A percentile compares a stretch with the other conserved stretches of the same genome.
These are phyloP conservation scores for Hapalemur alaotrensis DNA, from an alignment of 2,797 vertebrate species.

Conservation along the genomic window DNA sequence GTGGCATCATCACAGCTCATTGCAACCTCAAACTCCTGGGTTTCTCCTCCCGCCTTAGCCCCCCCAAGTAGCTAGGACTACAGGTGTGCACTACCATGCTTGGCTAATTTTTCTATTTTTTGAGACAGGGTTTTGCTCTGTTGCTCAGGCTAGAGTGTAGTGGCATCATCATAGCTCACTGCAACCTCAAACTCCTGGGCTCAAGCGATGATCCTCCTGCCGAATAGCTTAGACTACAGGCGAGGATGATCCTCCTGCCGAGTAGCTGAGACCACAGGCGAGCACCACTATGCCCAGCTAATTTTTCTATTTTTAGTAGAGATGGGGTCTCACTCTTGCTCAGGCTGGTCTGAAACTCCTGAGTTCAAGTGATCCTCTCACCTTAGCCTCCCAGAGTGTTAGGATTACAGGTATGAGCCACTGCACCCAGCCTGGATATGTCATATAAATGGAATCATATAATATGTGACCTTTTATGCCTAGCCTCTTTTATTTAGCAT, in stretches of 20 bases:
- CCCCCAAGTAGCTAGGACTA: not conserved
- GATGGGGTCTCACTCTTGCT: not conserved
- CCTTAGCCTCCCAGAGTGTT: not conserved
- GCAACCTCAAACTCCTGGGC: not conserved
- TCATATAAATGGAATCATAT: not conserved
- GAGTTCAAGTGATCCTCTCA: not conserved
- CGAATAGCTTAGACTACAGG: not conserved
- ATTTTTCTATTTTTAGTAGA: not conserved
- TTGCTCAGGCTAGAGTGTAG: not conserved
- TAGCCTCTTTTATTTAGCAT: not conserved
- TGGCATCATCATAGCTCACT: not conserved
- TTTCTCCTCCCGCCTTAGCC: not conserved
- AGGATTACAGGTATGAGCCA: not conserved
- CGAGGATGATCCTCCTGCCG: rapidly evolving
- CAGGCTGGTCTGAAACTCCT: not conserved
- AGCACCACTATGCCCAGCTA: not conserved
- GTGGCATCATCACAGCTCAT: not conserved
- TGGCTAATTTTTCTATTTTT: not conserved
- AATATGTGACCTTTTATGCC: not conserved
- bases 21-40: not conserved
- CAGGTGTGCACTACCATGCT: too few relatives aligned
- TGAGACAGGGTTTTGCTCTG: not conserved
- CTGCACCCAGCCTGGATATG: not conserved
- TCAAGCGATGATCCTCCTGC: not conserved
- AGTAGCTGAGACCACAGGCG: not conserved